Evolutionary conservation across 1,140 invertebrate species (phyloP).

Genomic region (Cotesia vestalis): DNA sequence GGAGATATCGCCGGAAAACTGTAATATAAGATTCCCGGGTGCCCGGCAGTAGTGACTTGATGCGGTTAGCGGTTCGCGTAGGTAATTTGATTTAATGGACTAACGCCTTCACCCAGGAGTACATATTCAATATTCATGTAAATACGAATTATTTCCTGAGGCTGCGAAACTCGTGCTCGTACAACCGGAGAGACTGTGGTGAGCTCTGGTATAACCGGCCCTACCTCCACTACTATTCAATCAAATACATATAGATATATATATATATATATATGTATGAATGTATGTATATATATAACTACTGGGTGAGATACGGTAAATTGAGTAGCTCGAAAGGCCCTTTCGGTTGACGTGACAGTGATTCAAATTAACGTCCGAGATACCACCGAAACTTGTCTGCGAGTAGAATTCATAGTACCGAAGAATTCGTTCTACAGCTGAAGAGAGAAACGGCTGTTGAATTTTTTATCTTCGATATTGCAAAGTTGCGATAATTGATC

Average conservation of each 20-base stretch:
- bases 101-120: slow-evolving; percentile 46
- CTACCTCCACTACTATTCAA: neutral
- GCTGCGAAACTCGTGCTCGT: slow-evolving; percentile 27
- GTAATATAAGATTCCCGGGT: slow-evolving; percentile 38
- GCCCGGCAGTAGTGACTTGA: slow-evolving; percentile 58
- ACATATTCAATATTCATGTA: slow-evolving; percentile 53
- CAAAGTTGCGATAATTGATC: no score
- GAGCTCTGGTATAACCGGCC: neutral
- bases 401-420: neutral
- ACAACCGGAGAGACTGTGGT: slow-evolving; percentile 3
- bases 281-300: neutral
- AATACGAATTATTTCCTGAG: slow-evolving; percentile 55
- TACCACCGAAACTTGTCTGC: neutral
- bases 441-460: neutral
- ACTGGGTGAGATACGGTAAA: slow-evolving; percentile 9
- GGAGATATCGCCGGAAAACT: no score
- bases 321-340: slow-evolving; percentile 1
- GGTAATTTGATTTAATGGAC: slow-evolving; percentile 57
- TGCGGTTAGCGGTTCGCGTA: slow-evolving; percentile 55
- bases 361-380: slow-evolving; percentile 24
- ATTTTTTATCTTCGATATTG: slow-evolving; percentile 3
- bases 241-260: neutral
- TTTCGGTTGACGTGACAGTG: slow-evolving; percentile 24
- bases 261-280: no score
- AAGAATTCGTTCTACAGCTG: neutral